Base-by-base conservation (phyloP, 2,113 vertebrate genomes). In the Theristicus caerulescens region DNA sequence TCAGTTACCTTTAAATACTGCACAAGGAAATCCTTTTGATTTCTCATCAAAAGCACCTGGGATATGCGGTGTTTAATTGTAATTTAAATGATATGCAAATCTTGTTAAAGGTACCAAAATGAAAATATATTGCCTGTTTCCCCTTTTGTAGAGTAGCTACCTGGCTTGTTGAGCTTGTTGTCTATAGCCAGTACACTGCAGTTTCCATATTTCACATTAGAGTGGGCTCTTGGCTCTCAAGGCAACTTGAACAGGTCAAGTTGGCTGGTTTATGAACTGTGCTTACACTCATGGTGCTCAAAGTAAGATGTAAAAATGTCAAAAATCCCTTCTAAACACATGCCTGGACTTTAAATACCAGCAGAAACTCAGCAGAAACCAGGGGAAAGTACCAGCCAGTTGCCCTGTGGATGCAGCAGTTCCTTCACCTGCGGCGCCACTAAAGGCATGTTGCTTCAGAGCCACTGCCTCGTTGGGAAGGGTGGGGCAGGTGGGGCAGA, bases 1-100 rank as follows among this genome's bases (percentile, higher is more conserved):
- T 93, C 67, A 94, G 66, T 92, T 88, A 54, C 51, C 25, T 89
- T 95, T 86, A 96, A 94, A 84, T 55, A 52, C 51, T 76, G 77
- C 65, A 66, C 49, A 42, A 89, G 54, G 18, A 95, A 94, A 88
- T 86, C 32, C 12, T 94, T 97, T 93, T 80, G 27, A 90, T 92
- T 92, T 61, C 82, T 84, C 72, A 70, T 88, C 46, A 78, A 94
- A 95, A 86, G 22, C 92, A 95, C 42, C 57, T 83, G 67, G 25
- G 78, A 96, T 51, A 64, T 11, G 10, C 0, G 0, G 10, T 32
- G 13, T 83, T 86, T 91, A 85, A 83, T 46, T 84, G 47, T 13
- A 86, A 86, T 74, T 61, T 85, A 83, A 95, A 94, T 67, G 13
- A 34, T 49, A 91, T 76, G 65, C 42, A 95, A 90, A 85, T 82